phyloP scores from a whole-genome alignment of 2,113 vertebrate species.

The Peromyscus leucopus region DNA sequence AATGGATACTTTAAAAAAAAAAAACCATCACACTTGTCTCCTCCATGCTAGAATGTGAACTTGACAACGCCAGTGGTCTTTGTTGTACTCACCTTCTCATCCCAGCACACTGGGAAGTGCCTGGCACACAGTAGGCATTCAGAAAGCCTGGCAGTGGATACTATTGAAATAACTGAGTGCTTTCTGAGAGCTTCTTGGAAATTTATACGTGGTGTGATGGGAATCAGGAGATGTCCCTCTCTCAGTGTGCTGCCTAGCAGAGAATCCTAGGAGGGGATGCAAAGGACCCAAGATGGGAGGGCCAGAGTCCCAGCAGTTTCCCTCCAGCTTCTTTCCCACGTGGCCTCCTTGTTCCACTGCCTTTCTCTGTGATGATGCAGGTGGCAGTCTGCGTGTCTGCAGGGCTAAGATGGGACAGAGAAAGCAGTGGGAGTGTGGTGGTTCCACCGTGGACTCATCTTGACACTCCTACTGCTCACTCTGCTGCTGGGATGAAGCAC shows the following conservation, averaged over 20 bases:
- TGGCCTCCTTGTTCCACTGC: background rate
- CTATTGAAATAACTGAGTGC: background rate
- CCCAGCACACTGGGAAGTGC: background rate
- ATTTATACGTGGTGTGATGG: background rate
- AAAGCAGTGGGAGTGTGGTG: too few relatives aligned
- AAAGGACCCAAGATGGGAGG: background rate
- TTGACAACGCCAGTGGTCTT: background rate
- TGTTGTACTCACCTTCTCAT: background rate
- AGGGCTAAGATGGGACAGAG: background rate
- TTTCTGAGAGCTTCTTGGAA: background rate
- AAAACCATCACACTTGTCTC: background rate
- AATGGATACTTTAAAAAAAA: background rate
- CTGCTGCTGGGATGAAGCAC: background rate
- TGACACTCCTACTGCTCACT: background rate
- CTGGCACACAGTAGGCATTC: background rate
- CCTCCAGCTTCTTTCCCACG: background rate
- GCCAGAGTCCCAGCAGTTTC: accelerated
- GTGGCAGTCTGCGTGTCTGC: background rate
- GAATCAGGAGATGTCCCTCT: background rate
- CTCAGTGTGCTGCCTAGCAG: too few relatives aligned
- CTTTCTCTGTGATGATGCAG: background rate
- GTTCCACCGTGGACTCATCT: background rate
- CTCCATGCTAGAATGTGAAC: background rate
- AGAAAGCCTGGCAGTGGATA: background rate
- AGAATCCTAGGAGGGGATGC: background rate